Conservation (phyloP, 2,888 invertebrate species). For the Acrocyrtus sp. region DNA sequence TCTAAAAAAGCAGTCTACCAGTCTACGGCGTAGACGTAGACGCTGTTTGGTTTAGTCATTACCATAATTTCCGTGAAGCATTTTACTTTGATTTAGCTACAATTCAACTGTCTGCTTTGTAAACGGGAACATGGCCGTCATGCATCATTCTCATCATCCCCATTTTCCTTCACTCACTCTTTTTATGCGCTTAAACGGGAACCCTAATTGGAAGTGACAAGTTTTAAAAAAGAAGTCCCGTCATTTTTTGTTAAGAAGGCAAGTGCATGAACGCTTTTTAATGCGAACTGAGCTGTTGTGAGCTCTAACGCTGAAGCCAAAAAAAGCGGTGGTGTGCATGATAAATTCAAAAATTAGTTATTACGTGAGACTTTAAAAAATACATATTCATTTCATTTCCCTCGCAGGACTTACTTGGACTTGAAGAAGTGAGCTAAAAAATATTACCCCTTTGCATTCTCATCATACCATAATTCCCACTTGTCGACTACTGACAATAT, state of each 20-base stretch:
- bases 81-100: too few relatives aligned
- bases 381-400: too few relatives aligned
- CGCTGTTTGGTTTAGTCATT: too few relatives aligned
- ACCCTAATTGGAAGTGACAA: conserved; percentile 35
- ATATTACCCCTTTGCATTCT: too few relatives aligned
- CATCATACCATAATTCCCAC: too few relatives aligned
- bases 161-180: conserved; percentile 10
- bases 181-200: conserved; percentile 17
- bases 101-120: conserved; percentile 10
- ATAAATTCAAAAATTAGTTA: neutral
- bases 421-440: too few relatives aligned
- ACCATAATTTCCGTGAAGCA: conserved; percentile 11
- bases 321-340: neutral
- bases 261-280: too few relatives aligned
- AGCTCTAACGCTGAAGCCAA: neutral
- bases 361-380: conserved; percentile 1
- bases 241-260: conserved; percentile 2
- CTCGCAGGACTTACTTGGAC: too few relatives aligned
- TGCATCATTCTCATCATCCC: neutral
- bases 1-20: too few relatives aligned
- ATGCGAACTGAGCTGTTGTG: neutral
- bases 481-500: too few relatives aligned
- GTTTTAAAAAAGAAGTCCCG: conserved; percentile 17
- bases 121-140: neutral
- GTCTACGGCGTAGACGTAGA: too few relatives aligned